Conservation (phyloP, 2,113 vertebrate species). For the Hippolais icterina region DNA sequence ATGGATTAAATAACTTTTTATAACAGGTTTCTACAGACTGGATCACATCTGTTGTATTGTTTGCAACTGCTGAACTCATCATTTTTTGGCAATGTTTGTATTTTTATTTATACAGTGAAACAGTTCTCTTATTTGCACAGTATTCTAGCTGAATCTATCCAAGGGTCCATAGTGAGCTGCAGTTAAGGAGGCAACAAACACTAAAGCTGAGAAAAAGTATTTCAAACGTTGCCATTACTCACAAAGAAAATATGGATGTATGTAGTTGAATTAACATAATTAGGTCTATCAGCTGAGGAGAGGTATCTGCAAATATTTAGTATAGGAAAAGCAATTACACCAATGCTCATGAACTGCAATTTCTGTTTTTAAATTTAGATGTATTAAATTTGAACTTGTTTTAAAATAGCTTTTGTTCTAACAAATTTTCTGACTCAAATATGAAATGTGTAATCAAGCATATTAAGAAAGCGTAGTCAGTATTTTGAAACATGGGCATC, state of each 20-base stretch:
- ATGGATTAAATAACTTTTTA: not conserved
- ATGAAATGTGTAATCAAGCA: not conserved
- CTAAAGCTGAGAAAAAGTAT: not conserved
- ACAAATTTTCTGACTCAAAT: not conserved
- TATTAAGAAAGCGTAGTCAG: not conserved
- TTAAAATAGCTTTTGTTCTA: not conserved
- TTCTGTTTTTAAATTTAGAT: not conserved
- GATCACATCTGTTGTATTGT: rapidly evolving
- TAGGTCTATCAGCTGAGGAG: not conserved
- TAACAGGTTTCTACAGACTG: not conserved
- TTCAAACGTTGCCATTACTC: not conserved
- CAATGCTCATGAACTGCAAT: not conserved
- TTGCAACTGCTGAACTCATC: not conserved
- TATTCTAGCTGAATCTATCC: not conserved
- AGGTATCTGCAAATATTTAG: not conserved
- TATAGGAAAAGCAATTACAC: not conserved
- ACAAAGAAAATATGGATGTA: not conserved
- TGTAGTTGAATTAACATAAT: not conserved
- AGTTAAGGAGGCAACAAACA: not conserved
- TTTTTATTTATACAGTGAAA: not conserved
- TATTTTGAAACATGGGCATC: not conserved
- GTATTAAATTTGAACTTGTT: not conserved
- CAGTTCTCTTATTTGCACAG: not conserved
- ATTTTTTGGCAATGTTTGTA: not conserved
- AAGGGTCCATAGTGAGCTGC: not conserved